phyloP scores from a whole-genome alignment of 2,888 invertebrate species.

The Chloromyia formosa region DNA sequence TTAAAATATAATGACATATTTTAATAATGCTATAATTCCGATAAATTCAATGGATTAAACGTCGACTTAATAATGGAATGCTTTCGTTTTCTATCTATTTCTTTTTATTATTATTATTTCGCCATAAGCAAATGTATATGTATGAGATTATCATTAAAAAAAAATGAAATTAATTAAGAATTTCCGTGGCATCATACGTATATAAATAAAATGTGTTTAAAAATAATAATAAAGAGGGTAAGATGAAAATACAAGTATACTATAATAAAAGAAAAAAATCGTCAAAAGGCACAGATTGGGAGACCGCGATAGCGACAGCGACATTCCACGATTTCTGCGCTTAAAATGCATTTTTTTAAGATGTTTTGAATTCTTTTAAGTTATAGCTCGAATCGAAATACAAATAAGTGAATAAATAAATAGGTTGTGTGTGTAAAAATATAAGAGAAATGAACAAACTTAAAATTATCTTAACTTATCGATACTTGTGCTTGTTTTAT shows the following conservation, averaged over 20 bases:
- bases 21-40: too few species aligned
- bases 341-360: slow-evolving; percentile 14
- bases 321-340: slow-evolving; percentile 61
- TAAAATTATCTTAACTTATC: too few species aligned
- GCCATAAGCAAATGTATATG: neutral
- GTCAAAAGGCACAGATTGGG: slow-evolving; percentile 64
- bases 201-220: neutral
- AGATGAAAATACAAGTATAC: slow-evolving; percentile 7
- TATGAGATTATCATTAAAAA: neutral
- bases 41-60: too few species aligned
- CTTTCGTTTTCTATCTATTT: too few species aligned
- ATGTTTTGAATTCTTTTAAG: neutral
- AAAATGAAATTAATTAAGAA: neutral
- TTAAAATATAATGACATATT: too few species aligned
- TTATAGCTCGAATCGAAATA: too few species aligned
- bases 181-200: neutral
- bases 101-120: too few species aligned
- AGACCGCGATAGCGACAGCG: slow-evolving; percentile 66
- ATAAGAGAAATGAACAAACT: too few species aligned
- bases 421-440: too few species aligned
- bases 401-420: too few species aligned
- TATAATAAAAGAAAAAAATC: slow-evolving; percentile 52
- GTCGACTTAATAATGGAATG: too few species aligned
- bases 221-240: neutral
- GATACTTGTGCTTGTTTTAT: too few species aligned